phyloP scores from a whole-genome alignment of 1,140 invertebrate genomes.

The Drosophila ananassae region DNA sequence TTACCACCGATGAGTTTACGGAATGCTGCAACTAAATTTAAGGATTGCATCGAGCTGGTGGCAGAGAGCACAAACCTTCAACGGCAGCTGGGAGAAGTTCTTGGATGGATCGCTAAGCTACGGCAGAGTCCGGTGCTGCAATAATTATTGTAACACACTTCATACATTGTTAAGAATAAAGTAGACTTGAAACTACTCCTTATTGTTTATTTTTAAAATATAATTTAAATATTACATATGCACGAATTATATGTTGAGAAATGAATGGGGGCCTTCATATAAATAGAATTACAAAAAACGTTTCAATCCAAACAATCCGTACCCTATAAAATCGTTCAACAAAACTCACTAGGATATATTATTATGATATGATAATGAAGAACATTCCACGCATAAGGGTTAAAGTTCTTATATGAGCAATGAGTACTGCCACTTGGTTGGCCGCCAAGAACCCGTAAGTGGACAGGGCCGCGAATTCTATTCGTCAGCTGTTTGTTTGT shows the following conservation, averaged over 20 bases:
- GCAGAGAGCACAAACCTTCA: slow-evolving; percentile 87
- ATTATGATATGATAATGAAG: not conserved
- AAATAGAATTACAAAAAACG: too few relatives aligned
- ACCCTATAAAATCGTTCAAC: too few relatives aligned
- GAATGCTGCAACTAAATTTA: slow-evolving; percentile 87
- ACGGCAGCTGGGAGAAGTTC: slow-evolving; percentile 79
- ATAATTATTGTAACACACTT: slow-evolving; percentile 4
- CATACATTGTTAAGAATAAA: slow-evolving; percentile 47
- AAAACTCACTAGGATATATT: too few relatives aligned
- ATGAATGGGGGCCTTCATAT: not conserved
- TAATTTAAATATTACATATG: not conserved
- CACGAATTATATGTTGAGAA: not conserved
- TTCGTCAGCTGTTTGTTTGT: slow-evolving; percentile 32
- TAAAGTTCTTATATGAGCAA: slow-evolving; percentile 6
- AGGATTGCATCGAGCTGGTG: slow-evolving; percentile 85
- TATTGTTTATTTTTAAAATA: not conserved
- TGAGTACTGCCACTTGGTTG: slow-evolving; percentile 16
- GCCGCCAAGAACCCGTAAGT: slow-evolving; percentile 8
- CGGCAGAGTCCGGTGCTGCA: slow-evolving; percentile 12
- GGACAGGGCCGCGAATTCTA: slow-evolving; percentile 24
- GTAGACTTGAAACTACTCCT: slow-evolving; percentile 4
- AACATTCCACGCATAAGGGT: not conserved
- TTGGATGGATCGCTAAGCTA: slow-evolving; percentile 55
- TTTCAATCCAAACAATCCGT: too few relatives aligned
- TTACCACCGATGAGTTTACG: slow-evolving; percentile 87